Conservation (phyloP, 2,113 vertebrate species). For the Sinocyclocheilus grahami region DNA sequence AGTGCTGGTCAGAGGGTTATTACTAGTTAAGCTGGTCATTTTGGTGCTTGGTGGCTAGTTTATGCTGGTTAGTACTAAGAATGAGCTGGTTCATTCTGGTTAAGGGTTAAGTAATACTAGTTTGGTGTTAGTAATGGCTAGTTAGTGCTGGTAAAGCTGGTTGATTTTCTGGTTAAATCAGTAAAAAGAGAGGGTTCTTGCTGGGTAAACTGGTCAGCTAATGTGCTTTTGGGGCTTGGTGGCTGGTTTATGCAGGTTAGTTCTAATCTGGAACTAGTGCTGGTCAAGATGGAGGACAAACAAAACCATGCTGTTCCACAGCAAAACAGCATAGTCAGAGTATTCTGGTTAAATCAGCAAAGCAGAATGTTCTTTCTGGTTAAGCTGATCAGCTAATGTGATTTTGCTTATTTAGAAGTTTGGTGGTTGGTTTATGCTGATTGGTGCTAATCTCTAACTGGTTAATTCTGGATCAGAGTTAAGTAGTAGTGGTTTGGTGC, state of each 20-base stretch:
- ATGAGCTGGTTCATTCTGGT: neutral
- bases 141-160: neutral
- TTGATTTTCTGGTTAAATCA: neutral
- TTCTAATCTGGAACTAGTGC: neutral
- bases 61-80: neutral
- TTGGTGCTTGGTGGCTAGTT: neutral
- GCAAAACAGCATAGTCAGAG: neutral
- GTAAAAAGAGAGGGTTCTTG: neutral
- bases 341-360: neutral
- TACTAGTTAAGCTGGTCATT: neutral
- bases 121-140: neutral
- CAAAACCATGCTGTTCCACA: neutral
- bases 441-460: neutral
- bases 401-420: neutral
- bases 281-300: too few relatives aligned
- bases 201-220: neutral
- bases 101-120: neutral
- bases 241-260: neutral
- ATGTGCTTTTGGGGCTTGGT: neutral
- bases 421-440: neutral
- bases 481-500: neutral
- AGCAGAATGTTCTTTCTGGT: neutral
- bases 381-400: neutral
- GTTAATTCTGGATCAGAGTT: neutral
- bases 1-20: neutral